Conservation (phyloP, 2,113 vertebrate species). For the Colinus virginianus region DNA sequence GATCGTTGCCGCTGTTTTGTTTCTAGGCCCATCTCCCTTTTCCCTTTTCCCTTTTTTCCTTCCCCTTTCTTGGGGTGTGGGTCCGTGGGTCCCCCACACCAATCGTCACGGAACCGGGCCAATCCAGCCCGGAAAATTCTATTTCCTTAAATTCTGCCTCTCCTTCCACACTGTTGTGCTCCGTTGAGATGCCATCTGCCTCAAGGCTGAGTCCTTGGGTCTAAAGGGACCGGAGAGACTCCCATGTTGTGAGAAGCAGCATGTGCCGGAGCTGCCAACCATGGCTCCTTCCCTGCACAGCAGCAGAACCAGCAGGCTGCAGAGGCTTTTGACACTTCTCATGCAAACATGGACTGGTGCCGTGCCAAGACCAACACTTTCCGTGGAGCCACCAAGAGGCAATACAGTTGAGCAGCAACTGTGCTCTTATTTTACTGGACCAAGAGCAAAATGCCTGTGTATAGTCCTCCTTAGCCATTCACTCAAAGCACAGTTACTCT, state of each 20-base stretch:
- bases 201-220: not conserved
- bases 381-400: not conserved
- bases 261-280: fast-evolving
- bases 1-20: too few species aligned
- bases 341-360: fast-evolving
- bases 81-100: too few species aligned
- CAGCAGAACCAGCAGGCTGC: not conserved
- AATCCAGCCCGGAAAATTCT: too few species aligned
- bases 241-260: not conserved
- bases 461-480: not conserved
- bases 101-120: too few species aligned
- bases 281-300: not conserved
- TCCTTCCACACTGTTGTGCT: not conserved
- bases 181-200: not conserved
- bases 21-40: too few species aligned
- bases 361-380: not conserved
- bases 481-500: not conserved
- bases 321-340: not conserved
- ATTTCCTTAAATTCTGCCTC: not conserved
- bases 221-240: not conserved
- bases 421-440: not conserved
- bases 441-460: not conserved
- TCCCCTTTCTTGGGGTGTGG: too few species aligned
- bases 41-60: too few species aligned
- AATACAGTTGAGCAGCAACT: not conserved